Percentiles rank a stretch among this genome's conserved stretches.
These are phyloP conservation scores for Adelosebastes latens DNA, from an alignment of 2,797 vertebrate species.

Conservation along the genomic window DNA sequence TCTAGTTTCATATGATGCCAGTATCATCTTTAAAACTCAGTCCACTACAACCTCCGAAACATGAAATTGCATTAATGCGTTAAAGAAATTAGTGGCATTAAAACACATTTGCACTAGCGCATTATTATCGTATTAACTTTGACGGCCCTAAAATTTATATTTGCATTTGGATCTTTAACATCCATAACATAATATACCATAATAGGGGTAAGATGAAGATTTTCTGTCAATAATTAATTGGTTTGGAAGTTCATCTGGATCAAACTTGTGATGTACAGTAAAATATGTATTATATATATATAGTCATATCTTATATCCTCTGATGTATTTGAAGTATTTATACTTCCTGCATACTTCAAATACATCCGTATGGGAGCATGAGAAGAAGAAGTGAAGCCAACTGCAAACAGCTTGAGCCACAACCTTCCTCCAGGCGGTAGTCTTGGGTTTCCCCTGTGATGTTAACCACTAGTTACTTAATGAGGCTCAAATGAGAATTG, in stretches of 20 bases:
- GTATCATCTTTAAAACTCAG: too few species aligned
- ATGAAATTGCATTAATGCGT: too few species aligned
- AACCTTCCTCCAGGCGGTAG: slow-evolving; percentile 10
- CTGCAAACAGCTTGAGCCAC: not conserved
- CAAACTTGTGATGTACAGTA: not conserved
- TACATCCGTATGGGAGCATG: not conserved
- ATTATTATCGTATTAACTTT: too few species aligned
- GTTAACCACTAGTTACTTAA: slow-evolving; percentile 35
- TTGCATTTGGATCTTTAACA: not conserved
- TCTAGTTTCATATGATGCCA: too few species aligned
- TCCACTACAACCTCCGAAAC: too few species aligned
- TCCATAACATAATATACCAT: not conserved
- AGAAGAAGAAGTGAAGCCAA: not conserved
- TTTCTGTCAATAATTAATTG: not conserved
- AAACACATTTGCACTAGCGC: too few species aligned
- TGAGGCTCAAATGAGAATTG: slow-evolving; percentile 49
- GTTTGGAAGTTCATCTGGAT: not conserved
- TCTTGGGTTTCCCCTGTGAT: slow-evolving; percentile 36
- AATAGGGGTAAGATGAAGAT: not conserved
- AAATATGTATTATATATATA: not conserved
- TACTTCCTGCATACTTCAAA: not conserved
- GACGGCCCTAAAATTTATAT: not conserved
- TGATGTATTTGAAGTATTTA: not conserved
- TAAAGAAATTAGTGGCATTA: too few species aligned
- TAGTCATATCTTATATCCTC: not conserved